A percentile compares a stretch with the other conserved stretches of the same genome.
phyloP scores from a whole-genome alignment of 2,888 invertebrate genomes.

The Apotomis betuletana region DNA sequence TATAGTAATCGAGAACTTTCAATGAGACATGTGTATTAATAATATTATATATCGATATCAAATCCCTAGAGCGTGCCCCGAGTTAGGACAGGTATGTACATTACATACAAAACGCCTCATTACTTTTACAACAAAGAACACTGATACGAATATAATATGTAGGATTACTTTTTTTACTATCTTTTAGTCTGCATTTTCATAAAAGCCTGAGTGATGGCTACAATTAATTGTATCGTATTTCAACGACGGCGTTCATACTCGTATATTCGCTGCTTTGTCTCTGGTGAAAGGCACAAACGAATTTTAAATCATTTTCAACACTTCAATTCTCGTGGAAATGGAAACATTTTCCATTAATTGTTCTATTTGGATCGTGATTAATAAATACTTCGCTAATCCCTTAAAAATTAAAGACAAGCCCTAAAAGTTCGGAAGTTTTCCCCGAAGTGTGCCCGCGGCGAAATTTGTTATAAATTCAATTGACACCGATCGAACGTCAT shows the following conservation, averaged over 20 bases:
- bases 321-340: neutral
- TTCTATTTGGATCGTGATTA: neutral
- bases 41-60: no score
- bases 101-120: no score
- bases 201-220: neutral
- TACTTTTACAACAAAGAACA: no score
- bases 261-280: neutral
- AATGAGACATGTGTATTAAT: no score
- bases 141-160: no score
- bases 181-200: no score
- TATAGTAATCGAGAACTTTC: no score
- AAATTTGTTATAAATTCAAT: conserved; percentile 19
- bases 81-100: no score
- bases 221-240: neutral
- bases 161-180: no score
- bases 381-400: neutral
- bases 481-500: conserved; percentile 22
- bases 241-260: neutral
- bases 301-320: neutral
- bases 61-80: no score
- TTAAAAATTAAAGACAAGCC: conserved; percentile 6
- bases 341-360: neutral
- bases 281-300: neutral
- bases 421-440: neutral
- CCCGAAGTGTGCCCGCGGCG: neutral